phyloP scores from a whole-genome alignment of 1,140 invertebrate genomes.

The Drosophila lowei region DNA sequence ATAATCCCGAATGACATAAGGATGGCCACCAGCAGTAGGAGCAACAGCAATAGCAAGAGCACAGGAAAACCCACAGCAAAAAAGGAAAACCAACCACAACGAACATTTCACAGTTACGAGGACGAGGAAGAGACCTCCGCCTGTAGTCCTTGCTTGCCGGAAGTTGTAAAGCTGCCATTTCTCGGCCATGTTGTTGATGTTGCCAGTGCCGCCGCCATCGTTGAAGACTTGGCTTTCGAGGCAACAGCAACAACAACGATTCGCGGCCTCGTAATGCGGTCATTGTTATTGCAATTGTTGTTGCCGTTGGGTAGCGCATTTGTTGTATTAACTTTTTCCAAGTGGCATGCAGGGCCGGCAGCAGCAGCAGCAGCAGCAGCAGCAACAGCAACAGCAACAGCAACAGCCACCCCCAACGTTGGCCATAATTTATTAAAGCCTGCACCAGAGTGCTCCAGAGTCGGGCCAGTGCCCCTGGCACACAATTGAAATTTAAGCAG shows the following conservation, averaged over 20 bases:
- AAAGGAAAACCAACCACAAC: constrained; percentile 28
- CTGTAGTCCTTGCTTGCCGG: constrained; percentile 64
- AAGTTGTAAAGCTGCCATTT: constrained; percentile 83
- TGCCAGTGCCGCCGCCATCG: constrained; percentile 39
- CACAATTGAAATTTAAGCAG: constrained; percentile 81
- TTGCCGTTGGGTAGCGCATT: constrained; percentile 62
- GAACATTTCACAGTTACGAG: constrained; percentile 57
- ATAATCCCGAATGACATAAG: constrained; percentile 82
- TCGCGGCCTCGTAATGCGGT: constrained; percentile 80
- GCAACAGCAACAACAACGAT: constrained; percentile 50
- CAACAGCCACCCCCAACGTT: constrained; percentile 30
- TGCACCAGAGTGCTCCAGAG: constrained; percentile 78
- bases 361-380: constrained; percentile 25
- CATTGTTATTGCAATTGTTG: constrained; percentile 71
- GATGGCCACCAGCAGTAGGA: constrained; percentile 49
- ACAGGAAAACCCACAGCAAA: constrained; percentile 1
- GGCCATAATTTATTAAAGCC: constrained; percentile 80
- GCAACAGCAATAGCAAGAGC: constrained; percentile 21
- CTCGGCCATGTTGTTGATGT: constrained; percentile 70
- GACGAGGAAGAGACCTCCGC: constrained; percentile 10
- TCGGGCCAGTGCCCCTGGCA: constrained; percentile 65
- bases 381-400: constrained; percentile 15
- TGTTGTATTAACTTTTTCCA: constrained; percentile 78
- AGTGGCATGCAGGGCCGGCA: constrained; percentile 66
- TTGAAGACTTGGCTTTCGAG: constrained; percentile 53